Evolutionary conservation across 1,140 invertebrate species (phyloP).

Genomic region (Tetramorium simillimum): DNA sequence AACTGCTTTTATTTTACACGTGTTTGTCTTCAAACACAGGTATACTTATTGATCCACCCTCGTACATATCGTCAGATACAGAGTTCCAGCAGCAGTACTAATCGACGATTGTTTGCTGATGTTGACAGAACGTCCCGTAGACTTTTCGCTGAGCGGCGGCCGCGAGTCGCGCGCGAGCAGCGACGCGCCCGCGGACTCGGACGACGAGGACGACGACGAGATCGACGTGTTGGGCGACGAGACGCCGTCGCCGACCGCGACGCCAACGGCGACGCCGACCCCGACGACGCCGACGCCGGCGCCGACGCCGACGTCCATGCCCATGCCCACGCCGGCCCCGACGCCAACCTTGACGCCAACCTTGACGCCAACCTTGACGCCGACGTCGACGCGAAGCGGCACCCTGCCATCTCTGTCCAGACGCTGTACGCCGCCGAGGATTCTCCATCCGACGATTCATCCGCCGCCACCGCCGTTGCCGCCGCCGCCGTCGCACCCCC

Average conservation of each 20-base stretch:
- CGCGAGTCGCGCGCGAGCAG: slow-evolving; percentile 82
- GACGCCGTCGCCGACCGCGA: slow-evolving; percentile 69
- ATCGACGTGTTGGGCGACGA: slow-evolving; percentile 84
- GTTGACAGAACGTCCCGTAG: slow-evolving; percentile 82
- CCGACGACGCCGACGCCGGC: slow-evolving; percentile 79
- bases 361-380: slow-evolving; percentile 77
- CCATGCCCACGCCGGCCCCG: slow-evolving; percentile 56
- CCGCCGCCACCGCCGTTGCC: slow-evolving; percentile 44
- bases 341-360: slow-evolving; percentile 82
- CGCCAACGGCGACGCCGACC: slow-evolving; percentile 74
- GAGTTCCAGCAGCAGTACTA: neutral
- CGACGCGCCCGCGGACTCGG: slow-evolving; percentile 80
- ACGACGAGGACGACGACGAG: slow-evolving; percentile 83
- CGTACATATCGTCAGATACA: too few species aligned
- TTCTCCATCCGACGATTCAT: slow-evolving; percentile 70
- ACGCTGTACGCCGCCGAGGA: slow-evolving; percentile 74
- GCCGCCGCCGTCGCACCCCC: slow-evolving; percentile 18
- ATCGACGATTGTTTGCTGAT: slow-evolving; percentile 38
- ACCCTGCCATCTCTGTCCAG: slow-evolving; percentile 68
- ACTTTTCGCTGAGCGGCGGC: slow-evolving; percentile 82
- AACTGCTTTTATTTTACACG: too few species aligned
- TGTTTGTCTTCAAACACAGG: too few species aligned
- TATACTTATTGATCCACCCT: too few species aligned
- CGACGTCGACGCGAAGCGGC: slow-evolving; percentile 67
- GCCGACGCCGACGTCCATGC: slow-evolving; percentile 77